These are phyloP conservation scores for Grammomys surdaster DNA, from an alignment of 2,113 vertebrate genomes.

Conservation along the genomic window DNA sequence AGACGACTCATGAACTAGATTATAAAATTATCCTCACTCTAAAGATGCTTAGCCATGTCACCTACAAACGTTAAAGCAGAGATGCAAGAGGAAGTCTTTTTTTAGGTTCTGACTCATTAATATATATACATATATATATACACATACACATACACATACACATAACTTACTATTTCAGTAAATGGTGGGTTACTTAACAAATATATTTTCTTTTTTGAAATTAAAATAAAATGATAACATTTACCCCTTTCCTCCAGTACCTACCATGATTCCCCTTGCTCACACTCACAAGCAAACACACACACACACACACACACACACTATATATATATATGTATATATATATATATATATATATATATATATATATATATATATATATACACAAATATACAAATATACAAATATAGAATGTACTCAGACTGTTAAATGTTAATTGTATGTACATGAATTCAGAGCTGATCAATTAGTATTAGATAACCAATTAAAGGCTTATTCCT, in stretches of 20 bases:
- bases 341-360: not conserved
- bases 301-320: too few relatives aligned
- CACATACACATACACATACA: not conserved
- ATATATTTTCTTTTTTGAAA: not conserved
- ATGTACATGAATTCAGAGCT: not conserved
- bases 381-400: not conserved
- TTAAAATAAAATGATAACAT: not conserved
- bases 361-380: not conserved
- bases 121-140: not conserved
- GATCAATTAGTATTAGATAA: not conserved
- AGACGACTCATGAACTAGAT: not conserved
- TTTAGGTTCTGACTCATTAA: not conserved
- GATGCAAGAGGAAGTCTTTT: not conserved
- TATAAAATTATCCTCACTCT: not conserved
- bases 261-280: not conserved
- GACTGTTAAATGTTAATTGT: not conserved
- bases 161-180: not conserved
- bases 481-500: not conserved
- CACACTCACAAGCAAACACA: too few relatives aligned
- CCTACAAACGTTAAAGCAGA: not conserved
- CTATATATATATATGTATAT: not conserved
- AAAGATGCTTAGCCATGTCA: not conserved
- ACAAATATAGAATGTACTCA: not conserved
- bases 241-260: not conserved
- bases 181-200: not conserved